Percentiles rank a stretch among this genome's conserved stretches.
These are phyloP conservation scores for Atherinosoma microstoma DNA, from an alignment of 2,797 vertebrate genomes.

Conservation along the genomic window DNA sequence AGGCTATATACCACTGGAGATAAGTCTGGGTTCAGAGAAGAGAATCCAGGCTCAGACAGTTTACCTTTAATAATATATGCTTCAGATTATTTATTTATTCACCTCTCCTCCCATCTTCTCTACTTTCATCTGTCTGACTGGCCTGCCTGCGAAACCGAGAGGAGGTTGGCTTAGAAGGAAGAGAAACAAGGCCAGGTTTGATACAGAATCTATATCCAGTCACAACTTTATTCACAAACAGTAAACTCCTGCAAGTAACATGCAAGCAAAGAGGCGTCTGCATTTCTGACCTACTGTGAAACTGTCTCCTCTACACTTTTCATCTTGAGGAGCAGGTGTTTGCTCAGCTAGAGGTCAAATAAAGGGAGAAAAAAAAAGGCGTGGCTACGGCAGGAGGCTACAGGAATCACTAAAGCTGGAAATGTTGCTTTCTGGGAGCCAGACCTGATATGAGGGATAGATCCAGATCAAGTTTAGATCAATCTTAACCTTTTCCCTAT, in stretches of 20 bases:
- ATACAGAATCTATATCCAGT: conserved; percentile 7
- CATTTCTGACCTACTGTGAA: conserved; percentile 15
- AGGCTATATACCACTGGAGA: conserved; percentile 32
- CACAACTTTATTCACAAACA: not conserved
- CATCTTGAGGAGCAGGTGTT: conserved; percentile 47
- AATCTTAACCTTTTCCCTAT: conserved; percentile 3
- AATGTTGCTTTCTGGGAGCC: conserved; percentile 8
- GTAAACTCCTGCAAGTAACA: conserved; percentile 7
- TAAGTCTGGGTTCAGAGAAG: conserved; percentile 33
- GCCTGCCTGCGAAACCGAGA: conserved; percentile 58
- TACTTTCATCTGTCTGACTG: conserved; percentile 48
- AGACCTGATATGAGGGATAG: conserved; percentile 2
- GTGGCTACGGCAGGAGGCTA: conserved; percentile 18
- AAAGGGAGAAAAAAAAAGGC: conserved; percentile 21
- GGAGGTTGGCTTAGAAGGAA: conserved; percentile 27
- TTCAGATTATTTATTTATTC: conserved; percentile 82
- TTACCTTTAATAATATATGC: conserved; percentile 82
- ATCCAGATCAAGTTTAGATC: not conserved
- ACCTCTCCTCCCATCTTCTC: conserved; percentile 46
- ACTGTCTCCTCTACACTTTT: not conserved
- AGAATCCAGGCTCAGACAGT: conserved; percentile 60
- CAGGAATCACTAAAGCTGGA: conserved; percentile 19
- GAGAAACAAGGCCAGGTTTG: not conserved
- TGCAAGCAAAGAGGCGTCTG: conserved; percentile 3
- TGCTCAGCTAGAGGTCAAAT: not conserved